Conservation (phyloP, 2,113 vertebrate genomes). For the Craseonycteris thonglongyai region DNA sequence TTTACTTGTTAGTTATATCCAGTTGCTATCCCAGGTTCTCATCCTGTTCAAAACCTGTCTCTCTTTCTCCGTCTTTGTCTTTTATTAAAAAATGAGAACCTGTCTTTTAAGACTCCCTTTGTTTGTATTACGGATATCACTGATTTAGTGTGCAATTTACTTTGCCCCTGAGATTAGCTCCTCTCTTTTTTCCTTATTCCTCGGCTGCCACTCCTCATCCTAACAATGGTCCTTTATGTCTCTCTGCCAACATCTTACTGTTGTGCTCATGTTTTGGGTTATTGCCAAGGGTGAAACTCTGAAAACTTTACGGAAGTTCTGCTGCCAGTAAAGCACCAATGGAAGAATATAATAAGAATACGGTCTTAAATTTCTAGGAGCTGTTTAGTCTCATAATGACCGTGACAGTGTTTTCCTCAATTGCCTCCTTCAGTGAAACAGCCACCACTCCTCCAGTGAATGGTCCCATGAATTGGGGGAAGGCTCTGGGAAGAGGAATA, state of each 20-base stretch:
- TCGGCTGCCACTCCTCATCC: not conserved
- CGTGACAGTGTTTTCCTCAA: not conserved
- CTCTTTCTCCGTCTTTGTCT: not conserved
- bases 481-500: not conserved
- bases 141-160: not conserved
- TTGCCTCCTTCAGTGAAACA: not conserved
- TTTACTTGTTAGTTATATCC: not conserved
- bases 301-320: conserved; percentile 39
- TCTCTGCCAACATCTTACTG: not conserved
- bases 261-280: conserved; percentile 20
- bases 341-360: conserved; percentile 26
- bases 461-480: not conserved
- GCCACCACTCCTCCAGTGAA: not conserved
- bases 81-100: not conserved
- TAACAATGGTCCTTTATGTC: conserved; percentile 54
- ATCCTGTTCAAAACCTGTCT: not conserved
- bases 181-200: conserved; percentile 32
- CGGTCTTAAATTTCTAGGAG: not conserved
- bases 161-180: conserved; percentile 44
- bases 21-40: not conserved
- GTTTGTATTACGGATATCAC: not conserved
- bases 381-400: not conserved
- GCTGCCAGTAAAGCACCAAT: not conserved
- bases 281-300: conserved; percentile 50
- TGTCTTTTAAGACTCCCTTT: conserved; percentile 26